Conservation (phyloP, 2,113 vertebrate species). For the Oreocharis arfaki region DNA sequence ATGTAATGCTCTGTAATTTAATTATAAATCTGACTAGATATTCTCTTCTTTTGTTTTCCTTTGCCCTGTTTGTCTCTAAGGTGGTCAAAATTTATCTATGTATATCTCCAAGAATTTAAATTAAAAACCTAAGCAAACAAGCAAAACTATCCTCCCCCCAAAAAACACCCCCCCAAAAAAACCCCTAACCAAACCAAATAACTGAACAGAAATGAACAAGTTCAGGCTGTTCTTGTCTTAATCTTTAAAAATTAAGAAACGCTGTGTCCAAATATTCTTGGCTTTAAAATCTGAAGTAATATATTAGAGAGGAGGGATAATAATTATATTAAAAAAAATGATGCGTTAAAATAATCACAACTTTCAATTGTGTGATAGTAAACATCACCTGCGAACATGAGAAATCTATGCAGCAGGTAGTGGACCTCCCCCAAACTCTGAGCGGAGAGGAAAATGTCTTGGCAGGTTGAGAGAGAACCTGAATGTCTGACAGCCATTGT, state of each 20-base stretch:
- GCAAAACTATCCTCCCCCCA: neutral
- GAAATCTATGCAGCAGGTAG: neutral
- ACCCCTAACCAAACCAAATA: neutral
- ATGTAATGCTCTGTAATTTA: neutral
- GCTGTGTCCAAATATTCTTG: neutral
- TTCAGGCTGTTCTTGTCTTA: neutral
- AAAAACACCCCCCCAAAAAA: accelerated
- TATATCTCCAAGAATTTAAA: neutral
- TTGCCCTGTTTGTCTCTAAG: neutral
- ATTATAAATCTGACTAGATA: neutral
- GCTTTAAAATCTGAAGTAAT: neutral
- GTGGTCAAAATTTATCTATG: neutral
- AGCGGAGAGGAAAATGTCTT: neutral
- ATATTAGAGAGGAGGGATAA: neutral
- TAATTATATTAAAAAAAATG: neutral
- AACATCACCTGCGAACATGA: neutral
- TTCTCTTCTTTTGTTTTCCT: neutral
- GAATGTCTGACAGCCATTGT: neutral
- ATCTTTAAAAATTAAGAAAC: neutral
- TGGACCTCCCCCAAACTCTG: neutral
- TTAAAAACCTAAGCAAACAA: neutral
- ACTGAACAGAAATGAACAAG: neutral
- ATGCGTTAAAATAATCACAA: neutral
- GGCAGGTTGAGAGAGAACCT: neutral
- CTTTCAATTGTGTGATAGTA: neutral